These are phyloP conservation scores for Sarcophaga variegata DNA, from an alignment of 2,888 invertebrate genomes.

Conservation along the genomic window DNA sequence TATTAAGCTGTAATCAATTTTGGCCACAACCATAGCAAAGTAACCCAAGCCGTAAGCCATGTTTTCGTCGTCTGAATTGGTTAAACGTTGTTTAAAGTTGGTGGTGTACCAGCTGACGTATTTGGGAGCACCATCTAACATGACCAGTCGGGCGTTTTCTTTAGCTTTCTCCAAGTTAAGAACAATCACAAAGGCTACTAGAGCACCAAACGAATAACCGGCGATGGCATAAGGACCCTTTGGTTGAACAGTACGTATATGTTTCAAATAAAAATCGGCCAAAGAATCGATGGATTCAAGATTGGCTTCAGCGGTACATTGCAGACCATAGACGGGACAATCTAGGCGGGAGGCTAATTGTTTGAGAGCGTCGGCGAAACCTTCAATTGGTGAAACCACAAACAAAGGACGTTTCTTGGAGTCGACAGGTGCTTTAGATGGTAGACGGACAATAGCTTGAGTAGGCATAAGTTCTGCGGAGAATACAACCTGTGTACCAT, in stretches of 20 bases:
- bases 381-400: conserved; percentile 94
- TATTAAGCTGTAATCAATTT: conserved; percentile 86
- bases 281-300: conserved; percentile 87
- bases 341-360: conserved; percentile 88
- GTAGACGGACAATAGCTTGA: conserved; percentile 87
- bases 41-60: conserved; percentile 90
- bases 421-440: conserved; percentile 81
- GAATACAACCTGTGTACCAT: conserved; percentile 84
- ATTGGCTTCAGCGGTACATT: conserved; percentile 91
- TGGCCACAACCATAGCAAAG: conserved; percentile 91
- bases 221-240: conserved; percentile 93
- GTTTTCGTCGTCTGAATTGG: conserved; percentile 83
- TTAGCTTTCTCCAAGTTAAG: conserved; percentile 88
- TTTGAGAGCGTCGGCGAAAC: conserved; percentile 88
- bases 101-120: conserved; percentile 90
- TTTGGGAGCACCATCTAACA: conserved; percentile 95
- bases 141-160: conserved; percentile 82
- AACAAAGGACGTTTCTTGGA: conserved; percentile 84
- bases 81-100: conserved; percentile 83
- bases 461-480: conserved; percentile 89
- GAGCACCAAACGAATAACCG: conserved; percentile 98
- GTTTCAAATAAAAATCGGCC: conserved; percentile 87
- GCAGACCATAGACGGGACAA: conserved; percentile 93
- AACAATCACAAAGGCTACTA: conserved; percentile 97
- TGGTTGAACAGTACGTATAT: conserved; percentile 89